Conservation (phyloP, 2,888 invertebrate species). For the Habroteleia sp. region DNA sequence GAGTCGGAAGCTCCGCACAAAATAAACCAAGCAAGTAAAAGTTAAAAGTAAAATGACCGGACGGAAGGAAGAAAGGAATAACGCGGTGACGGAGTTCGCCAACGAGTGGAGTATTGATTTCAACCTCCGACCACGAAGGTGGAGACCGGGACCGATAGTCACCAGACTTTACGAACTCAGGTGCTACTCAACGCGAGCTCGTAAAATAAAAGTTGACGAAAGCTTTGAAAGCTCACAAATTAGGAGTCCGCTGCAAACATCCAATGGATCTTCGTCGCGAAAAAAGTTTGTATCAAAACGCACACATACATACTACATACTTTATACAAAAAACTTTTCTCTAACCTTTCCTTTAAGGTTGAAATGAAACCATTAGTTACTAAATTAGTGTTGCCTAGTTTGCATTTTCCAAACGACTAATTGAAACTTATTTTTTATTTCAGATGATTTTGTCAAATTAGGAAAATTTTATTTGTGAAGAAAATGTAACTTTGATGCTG, state of each 20-base stretch:
- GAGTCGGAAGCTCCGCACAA: slow-evolving; percentile 25
- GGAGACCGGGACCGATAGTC: slow-evolving; percentile 70
- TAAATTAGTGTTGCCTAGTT: too few species aligned
- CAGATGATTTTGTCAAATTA: too few species aligned
- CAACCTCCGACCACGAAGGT: slow-evolving; percentile 73
- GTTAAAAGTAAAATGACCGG: slow-evolving; percentile 48
- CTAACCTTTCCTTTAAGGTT: too few species aligned
- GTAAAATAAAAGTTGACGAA: slow-evolving; percentile 64
- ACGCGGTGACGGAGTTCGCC: slow-evolving; percentile 61
- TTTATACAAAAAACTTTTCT: too few species aligned
- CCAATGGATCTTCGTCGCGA: slow-evolving; percentile 13
- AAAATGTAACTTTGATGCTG: too few species aligned
- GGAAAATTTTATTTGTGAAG: too few species aligned
- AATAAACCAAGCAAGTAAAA: slow-evolving; percentile 33
- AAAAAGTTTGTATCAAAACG: not conserved
- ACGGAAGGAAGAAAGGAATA: slow-evolving; percentile 60
- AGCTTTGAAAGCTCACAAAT: slow-evolving; percentile 54
- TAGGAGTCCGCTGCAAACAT: slow-evolving; percentile 7
- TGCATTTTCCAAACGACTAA: too few species aligned
- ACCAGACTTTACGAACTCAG: slow-evolving; percentile 70
- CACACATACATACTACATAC: too few species aligned
- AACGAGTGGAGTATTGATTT: slow-evolving; percentile 66
- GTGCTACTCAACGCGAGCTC: slow-evolving; percentile 59
- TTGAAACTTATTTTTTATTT: too few species aligned
- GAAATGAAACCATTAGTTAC: too few species aligned